phyloP scores from a whole-genome alignment of 2,797 vertebrate species.

The Poeciliopsis infans region DNA sequence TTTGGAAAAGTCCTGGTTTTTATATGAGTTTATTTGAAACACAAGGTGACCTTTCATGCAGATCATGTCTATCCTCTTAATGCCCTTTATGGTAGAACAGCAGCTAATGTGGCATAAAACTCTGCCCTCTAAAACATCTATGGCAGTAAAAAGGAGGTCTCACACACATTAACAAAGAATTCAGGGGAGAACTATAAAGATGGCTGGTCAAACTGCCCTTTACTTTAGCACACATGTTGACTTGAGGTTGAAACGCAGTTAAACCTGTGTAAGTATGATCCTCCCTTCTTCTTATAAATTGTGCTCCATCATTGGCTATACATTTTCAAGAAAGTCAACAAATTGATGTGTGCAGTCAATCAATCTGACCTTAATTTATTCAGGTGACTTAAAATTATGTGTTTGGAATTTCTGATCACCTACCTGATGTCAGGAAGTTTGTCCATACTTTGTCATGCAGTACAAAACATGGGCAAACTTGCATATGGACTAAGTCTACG shows the following conservation, averaged over 20 bases:
- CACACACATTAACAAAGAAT: constrained; percentile 63
- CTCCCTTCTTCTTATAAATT: background rate
- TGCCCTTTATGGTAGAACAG: constrained; percentile 68
- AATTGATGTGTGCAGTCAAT: background rate
- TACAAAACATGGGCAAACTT: background rate
- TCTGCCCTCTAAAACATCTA: constrained; percentile 58
- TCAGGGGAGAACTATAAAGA: constrained; percentile 62
- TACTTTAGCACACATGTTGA: constrained; percentile 33
- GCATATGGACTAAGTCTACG: background rate
- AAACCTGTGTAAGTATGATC: background rate
- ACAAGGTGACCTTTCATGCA: constrained; percentile 53
- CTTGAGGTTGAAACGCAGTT: background rate
- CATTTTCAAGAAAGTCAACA: background rate
- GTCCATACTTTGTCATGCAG: background rate
- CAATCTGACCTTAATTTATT: background rate
- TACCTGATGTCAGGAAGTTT: background rate
- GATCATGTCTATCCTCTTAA: constrained; percentile 48
- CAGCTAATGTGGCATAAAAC: constrained; percentile 72
- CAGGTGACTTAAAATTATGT: background rate
- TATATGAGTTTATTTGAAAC: constrained; percentile 52
- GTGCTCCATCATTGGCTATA: background rate
- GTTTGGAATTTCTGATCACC: background rate
- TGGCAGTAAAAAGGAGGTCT: constrained; percentile 61
- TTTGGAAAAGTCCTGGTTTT: constrained; percentile 24
- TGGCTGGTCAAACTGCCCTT: constrained; percentile 55